These are phyloP conservation scores for Sesamia nonagrioides DNA, from an alignment of 1,140 invertebrate genomes.

Conservation along the genomic window DNA sequence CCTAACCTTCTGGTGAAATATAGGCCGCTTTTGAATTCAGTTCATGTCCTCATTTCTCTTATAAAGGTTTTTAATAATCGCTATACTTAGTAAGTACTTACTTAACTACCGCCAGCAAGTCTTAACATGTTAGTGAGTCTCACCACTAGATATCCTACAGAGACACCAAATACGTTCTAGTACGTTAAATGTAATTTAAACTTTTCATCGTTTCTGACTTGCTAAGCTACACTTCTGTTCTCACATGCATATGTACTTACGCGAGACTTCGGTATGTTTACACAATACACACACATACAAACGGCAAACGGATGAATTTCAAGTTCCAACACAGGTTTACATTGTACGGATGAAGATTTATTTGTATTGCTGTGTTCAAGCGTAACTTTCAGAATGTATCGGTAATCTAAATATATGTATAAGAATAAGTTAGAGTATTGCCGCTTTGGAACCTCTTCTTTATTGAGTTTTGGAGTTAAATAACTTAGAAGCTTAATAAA, in stretches of 20 bases:
- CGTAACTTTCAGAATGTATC: slow-evolving; percentile 24
- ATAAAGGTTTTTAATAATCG: background rate
- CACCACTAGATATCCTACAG: background rate
- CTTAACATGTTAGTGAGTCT: background rate
- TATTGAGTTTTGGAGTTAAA: background rate
- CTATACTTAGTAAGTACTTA: background rate
- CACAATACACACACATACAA: slow-evolving; percentile 5
- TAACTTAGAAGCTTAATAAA: background rate
- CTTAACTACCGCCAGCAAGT: background rate
- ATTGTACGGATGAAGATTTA: slow-evolving; percentile 42
- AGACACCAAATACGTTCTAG: background rate
- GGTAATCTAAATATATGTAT: background rate
- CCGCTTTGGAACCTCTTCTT: background rate
- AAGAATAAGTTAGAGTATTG: slow-evolving; percentile 25
- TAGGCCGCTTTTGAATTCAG: too few species aligned
- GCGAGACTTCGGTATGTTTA: slow-evolving; percentile 25
- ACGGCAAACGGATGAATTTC: slow-evolving; percentile 24
- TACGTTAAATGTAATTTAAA: slow-evolving; percentile 8
- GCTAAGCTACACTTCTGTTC: slow-evolving; percentile 30
- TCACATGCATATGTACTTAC: background rate
- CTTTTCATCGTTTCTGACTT: slow-evolving; percentile 9
- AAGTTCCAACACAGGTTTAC: slow-evolving; percentile 37
- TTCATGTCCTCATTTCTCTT: too few species aligned
- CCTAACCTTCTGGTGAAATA: too few species aligned
- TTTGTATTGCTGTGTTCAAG: slow-evolving; percentile 37